Conservation (phyloP, 2,113 vertebrate genomes). For the Hippocampus barbouri region DNA sequence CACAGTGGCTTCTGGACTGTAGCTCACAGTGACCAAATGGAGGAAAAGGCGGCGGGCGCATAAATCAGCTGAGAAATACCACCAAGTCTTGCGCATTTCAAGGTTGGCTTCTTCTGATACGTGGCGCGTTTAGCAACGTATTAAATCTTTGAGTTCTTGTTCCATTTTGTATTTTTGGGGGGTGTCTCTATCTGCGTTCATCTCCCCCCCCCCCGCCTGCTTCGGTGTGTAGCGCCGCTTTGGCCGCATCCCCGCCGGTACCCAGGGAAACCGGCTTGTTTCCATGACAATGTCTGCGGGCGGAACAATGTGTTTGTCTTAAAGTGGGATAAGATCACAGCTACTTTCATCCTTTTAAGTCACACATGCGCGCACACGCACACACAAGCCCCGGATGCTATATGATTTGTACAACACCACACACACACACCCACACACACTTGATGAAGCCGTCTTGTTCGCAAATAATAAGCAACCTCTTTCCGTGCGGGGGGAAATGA, state of each 20-base stretch:
- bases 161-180: slow-evolving; percentile 36
- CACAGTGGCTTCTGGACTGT: background rate
- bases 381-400: background rate
- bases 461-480: slow-evolving; percentile 42
- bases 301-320: slow-evolving; percentile 69
- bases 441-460: slow-evolving; percentile 42
- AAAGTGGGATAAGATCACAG: slow-evolving; percentile 70
- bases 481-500: slow-evolving; percentile 49
- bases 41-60: background rate
- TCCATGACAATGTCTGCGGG: slow-evolving; percentile 73
- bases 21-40: background rate
- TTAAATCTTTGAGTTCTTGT: slow-evolving; percentile 34
- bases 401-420: background rate
- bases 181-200: slow-evolving; percentile 29
- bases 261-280: slow-evolving; percentile 71
- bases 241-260: slow-evolving; percentile 59
- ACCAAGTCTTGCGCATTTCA: background rate
- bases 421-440: slow-evolving; percentile 2
- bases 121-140: slow-evolving; percentile 15
- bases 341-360: slow-evolving; percentile 57
- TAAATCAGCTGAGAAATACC: background rate
- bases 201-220: slow-evolving; percentile 12
- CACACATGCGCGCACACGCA: slow-evolving; percentile 25
- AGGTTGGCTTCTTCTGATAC: slow-evolving; percentile 10
- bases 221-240: slow-evolving; percentile 40